Evolutionary conservation across 2,888 invertebrate species (phyloP), one percentile per base, ranked within the genome.

Genomic region (Deilephila elpenor): DNA sequence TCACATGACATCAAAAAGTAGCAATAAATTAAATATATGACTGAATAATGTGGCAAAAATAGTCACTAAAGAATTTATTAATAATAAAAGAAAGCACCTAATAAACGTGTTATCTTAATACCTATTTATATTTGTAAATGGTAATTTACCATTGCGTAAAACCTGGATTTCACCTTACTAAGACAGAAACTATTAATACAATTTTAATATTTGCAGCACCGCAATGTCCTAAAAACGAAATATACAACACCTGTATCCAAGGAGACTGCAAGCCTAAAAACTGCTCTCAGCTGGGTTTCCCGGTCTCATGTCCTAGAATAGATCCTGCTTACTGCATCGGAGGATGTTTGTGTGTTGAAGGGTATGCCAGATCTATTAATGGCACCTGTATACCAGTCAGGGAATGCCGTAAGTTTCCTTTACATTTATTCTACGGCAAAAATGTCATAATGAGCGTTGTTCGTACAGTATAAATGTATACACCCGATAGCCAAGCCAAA

Each of bases 391-490:
- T 86, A 72, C 80, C 82, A 51, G 72, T 72, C 51, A 75, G 78
- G 25, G 37, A 82, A 19, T 86, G 86, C 67, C 79, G 86, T 86
- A 77, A 83, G 84, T 82, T 53, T 51, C 7, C 25, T 53, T 32
- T 53, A 20, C 44, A 53, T 32, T 14, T 56, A 29, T 56, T 29
- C 29, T 53, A 29, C 19, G 0, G 8, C 25, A 3, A 32, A 2
- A 7, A 20, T 32, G 25, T 44, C 19, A 67, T n/a, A 37, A 37
- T 25, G 11, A 44, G 37, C 2, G 7, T 37, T 2, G 7, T 25
- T 25, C 25, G 1, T 25, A 25, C 25, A 25, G 25, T 25, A 1
- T 25, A 25, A 25, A 25, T 25, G 25, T 1, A 25, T 25, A 25
- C 1, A 25, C 25, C 25, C 25, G 25, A 25, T 25, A 25, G 25